Base-by-base conservation (phyloP, 2,888 invertebrate species). In the Drosophila quinaria region DNA sequence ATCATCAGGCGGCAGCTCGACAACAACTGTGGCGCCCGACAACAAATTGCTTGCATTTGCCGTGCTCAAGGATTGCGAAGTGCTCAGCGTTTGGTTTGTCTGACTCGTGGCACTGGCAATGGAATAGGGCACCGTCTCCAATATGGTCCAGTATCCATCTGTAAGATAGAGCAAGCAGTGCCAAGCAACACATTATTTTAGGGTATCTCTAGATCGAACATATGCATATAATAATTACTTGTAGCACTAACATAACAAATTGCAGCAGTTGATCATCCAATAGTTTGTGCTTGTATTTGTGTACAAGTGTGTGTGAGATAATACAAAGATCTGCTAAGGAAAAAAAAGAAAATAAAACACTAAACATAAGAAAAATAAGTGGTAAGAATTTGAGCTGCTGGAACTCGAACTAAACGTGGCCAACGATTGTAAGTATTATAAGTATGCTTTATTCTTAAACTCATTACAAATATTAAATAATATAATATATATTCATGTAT, bases 71-170 rank as follows among this genome's bases (percentile, higher is more conserved):
- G 81, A 68, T 13, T 62, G 72, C 3, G 85, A 33, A 4, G 78
- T 75, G 49, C 73, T 82, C 6, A 74, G 39, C 5, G 72, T 69
- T 33, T 75, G 78, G 35, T 70, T 67, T 5, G 29, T 8, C 5
- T 79, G 76, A 5, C 67, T 71, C 13, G 77, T 52, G 22, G 76
- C 19, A 44, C 77, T 84, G 17, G 91, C 89, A 47, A 92, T 70
- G 4, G 92, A 89, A 51, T 92, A 92, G 4, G 92, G 92, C 62
- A 92, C 92, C 1, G 92, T 91, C 67, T 92, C 92, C 62, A 92
- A 62, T 41, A 92, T 92, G 11, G 92, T 92, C 92, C 92, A 92
- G 65, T 92, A 92, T 47, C 92, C 92, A 76, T 92, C 92, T 84
- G 79, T 37, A 84, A 84, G n/a, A 39, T 41, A 80, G 19, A 68